Evolutionary conservation across 2,797 vertebrate genomes (phyloP).

Genomic region (Cirrhinus molitorella): DNA sequence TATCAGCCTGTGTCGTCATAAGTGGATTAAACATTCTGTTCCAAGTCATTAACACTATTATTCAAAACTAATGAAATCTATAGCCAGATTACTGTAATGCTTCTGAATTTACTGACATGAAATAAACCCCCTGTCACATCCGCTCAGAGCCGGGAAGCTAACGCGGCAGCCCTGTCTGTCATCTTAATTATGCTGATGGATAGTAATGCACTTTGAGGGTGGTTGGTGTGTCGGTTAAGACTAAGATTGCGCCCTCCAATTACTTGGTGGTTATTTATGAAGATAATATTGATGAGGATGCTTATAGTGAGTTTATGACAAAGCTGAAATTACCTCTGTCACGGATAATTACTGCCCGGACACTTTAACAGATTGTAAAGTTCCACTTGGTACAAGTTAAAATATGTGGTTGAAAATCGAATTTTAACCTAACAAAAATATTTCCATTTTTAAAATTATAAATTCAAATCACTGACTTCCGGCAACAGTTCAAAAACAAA

Average conservation of each 20-base stretch:
- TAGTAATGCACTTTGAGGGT: conserved; percentile 55
- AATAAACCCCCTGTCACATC: conserved; percentile 64
- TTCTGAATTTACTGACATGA: conserved; percentile 65
- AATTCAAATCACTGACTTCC: too few species aligned
- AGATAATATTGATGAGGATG: conserved; percentile 45
- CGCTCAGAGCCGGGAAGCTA: conserved; percentile 48
- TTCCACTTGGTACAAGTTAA: not conserved
- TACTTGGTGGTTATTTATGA: conserved; percentile 38
- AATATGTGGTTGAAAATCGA: not conserved
- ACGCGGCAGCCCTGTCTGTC: conserved; percentile 55
- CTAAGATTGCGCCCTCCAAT: conserved; percentile 46
- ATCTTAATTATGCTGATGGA: conserved; percentile 63
- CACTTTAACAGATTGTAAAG: conserved; percentile 38
- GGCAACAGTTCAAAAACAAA: too few species aligned
- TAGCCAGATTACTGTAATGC: conserved; percentile 63
- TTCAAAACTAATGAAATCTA: conserved; percentile 67
- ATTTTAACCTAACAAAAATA: too few species aligned
- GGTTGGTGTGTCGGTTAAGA: conserved; percentile 42
- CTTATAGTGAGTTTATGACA: conserved; percentile 49
- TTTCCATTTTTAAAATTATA: too few species aligned
- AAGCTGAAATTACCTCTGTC: conserved; percentile 47
- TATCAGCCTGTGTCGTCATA: conserved; percentile 61
- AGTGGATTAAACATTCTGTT: conserved; percentile 67
- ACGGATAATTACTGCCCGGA: conserved; percentile 41
- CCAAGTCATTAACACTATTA: conserved; percentile 63